These are phyloP conservation scores for Xylota segnis DNA, from an alignment of 2,888 invertebrate genomes.

Conservation along the genomic window DNA sequence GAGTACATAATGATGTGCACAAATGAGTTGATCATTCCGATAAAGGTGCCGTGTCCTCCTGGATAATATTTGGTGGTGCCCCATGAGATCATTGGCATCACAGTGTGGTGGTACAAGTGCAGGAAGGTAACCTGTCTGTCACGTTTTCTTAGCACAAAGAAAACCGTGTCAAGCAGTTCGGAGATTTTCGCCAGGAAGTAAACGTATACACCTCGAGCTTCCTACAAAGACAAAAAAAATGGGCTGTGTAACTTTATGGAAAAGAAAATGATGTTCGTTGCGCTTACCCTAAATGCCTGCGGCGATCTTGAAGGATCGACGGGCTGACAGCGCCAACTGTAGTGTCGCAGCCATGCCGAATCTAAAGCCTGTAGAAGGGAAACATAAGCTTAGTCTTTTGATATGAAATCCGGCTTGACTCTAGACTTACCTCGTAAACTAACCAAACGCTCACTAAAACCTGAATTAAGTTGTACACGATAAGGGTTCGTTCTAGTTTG, in stretches of 20 bases:
- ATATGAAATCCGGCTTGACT: not conserved
- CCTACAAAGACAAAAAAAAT: slow-evolving; percentile 83
- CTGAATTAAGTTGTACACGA: slow-evolving; percentile 95
- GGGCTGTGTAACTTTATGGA: not conserved
- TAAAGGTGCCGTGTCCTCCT: slow-evolving; percentile 96
- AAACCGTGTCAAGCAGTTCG: slow-evolving; percentile 95
- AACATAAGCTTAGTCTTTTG: not conserved
- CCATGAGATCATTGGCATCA: slow-evolving; percentile 98
- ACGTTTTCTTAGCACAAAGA: slow-evolving; percentile 97
- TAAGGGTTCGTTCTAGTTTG: slow-evolving; percentile 90
- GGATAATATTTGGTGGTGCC: slow-evolving; percentile 94
- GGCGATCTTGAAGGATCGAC: slow-evolving; percentile 92
- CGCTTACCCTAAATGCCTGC: slow-evolving; percentile 91
- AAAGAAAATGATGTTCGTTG: not conserved
- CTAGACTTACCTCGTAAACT: slow-evolving; percentile 85
- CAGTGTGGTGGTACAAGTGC: slow-evolving; percentile 97
- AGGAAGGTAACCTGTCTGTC: slow-evolving; percentile 94
- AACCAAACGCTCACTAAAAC: slow-evolving; percentile 92
- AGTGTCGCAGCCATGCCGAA: slow-evolving; percentile 91
- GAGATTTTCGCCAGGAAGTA: slow-evolving; percentile 96
- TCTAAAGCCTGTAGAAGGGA: slow-evolving; percentile 87
- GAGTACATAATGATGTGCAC: slow-evolving; percentile 98
- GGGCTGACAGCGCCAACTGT: slow-evolving; percentile 96
- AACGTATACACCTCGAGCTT: slow-evolving; percentile 90
- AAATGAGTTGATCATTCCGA: slow-evolving; percentile 93